Evolutionary conservation across 2,888 invertebrate genomes (phyloP), one percentile per base, ranked within the genome.

Genomic region (Poecilus cupreus): DNA sequence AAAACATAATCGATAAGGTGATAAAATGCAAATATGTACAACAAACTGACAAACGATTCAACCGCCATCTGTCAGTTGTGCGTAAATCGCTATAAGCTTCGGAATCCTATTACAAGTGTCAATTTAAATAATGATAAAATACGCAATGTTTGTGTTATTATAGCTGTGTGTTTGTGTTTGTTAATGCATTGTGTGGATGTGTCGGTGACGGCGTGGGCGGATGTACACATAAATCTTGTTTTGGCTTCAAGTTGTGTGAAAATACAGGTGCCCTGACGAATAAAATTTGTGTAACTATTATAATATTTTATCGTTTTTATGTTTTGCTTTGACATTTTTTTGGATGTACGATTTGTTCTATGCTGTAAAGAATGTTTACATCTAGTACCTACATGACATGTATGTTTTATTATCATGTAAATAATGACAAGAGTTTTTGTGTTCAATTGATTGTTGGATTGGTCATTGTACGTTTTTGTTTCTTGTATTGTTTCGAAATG

Each of bases 231-330:
- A 43, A 43, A 43, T 43, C 43, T 43, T 43, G 43, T 43, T 43
- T 43, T 43, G 43, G 13, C 43, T 32, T 32, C 32, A 32, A 32
- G 32, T 32, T 32, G 32, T 22, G 20, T 26, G 60, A 24, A 24
- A 60, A 60, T 24, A 22, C 54, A 60, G 26, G n/a, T 60, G 32
- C 32, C 8, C 2, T 20, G 60, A 60, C 24, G 60, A 60, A 60
- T 60, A 60, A 60, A 60, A 60, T 60, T 60, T 60, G 60, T 60
- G 60, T 60, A 60, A 60, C 60, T 60, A 26, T 60, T 60, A 60
- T 26, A 60, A 26, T 60, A 60, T 60, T 54, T 60, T 60, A 60
- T 60, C 26, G 26, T 60, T 32, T 60, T 60, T 60, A 54, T 18
- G 60, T 60, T 8, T 13, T 10, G 13, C 5, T 10, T 32, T 60